phyloP scores from a whole-genome alignment of 2,113 vertebrate genomes.

The Zapornia atra region DNA sequence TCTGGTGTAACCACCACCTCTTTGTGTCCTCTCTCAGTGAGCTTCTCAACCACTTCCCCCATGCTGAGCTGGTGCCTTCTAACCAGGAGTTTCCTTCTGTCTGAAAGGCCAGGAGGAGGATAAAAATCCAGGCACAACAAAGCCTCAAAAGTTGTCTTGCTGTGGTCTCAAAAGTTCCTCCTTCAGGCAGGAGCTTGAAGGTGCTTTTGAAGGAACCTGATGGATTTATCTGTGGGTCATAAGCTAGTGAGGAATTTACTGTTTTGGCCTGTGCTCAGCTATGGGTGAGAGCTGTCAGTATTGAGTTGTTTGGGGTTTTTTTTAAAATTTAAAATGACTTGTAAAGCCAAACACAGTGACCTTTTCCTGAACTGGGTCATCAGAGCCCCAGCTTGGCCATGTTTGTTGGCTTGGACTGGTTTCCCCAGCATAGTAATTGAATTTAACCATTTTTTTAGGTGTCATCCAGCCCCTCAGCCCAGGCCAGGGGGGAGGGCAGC shows the following conservation, averaged over 20 bases:
- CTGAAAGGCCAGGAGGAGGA: not conserved
- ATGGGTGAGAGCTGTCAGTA: not conserved
- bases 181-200: not conserved
- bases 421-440: not conserved
- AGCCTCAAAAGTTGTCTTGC: not conserved
- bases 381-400: not conserved
- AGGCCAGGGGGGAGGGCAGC: not conserved
- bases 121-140: not conserved
- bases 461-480: not conserved
- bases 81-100: conserved; percentile 74
- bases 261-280: not conserved
- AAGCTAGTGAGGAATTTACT: not conserved
- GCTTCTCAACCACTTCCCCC: conserved; percentile 74
- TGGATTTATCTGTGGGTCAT: too few relatives aligned
- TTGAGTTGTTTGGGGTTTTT: not conserved
- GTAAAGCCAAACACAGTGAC: not conserved
- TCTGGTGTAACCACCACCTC: conserved; percentile 75
- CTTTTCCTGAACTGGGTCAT: not conserved
- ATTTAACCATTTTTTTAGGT: not conserved
- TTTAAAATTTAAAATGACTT: not conserved
- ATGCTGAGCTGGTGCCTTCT: conserved; percentile 86
- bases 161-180: too few relatives aligned
- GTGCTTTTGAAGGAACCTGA: not conserved
- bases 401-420: not conserved
- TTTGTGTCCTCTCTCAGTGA: conserved; percentile 73